A percentile compares a stretch with the other conserved stretches of the same genome.
Evolutionary conservation across 92 coral and sea anemone genomes (phyloP).

Genomic region (Zoanthus sociatus): DNA sequence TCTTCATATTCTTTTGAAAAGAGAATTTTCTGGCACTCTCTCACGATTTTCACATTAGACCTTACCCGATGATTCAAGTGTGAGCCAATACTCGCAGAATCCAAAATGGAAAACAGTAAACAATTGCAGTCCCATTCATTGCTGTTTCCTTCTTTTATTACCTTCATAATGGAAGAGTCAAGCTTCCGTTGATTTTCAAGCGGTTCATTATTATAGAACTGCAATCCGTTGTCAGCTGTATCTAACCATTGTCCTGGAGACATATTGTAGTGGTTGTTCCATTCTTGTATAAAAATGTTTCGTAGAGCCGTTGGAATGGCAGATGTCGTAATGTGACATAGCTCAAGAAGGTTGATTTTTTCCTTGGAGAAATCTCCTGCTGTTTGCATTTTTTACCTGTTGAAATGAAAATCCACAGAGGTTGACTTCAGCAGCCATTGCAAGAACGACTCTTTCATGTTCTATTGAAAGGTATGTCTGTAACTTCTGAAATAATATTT

Average conservation of each 20-base stretch:
- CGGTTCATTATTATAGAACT: slow-evolving; percentile 45
- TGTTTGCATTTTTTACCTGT: slow-evolving; percentile 22
- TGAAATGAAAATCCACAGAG: not conserved
- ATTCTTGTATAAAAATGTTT: slow-evolving; percentile 63
- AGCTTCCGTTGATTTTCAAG: slow-evolving; percentile 26
- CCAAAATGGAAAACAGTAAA: slow-evolving; percentile 62
- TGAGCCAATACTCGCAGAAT: slow-evolving; percentile 54
- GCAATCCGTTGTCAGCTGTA: slow-evolving; percentile 43
- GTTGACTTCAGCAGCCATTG: not conserved
- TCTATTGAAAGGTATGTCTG: too few species aligned
- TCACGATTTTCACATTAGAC: slow-evolving; percentile 21
- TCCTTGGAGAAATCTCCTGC: slow-evolving; percentile 24
- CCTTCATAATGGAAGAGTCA: slow-evolving; percentile 30
- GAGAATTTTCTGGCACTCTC: slow-evolving; percentile 30
- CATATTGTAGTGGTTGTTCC: slow-evolving; percentile 52
- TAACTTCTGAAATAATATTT: too few species aligned
- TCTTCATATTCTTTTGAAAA: slow-evolving; percentile 32
- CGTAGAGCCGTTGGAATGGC: slow-evolving; percentile 54
- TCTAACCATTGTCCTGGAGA: slow-evolving; percentile 63
- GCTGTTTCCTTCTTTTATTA: slow-evolving; percentile 49
- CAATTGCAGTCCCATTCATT: slow-evolving; percentile 69
- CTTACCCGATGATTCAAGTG: slow-evolving; percentile 6
- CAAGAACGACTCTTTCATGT: too few species aligned
- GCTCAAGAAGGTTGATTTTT: slow-evolving; percentile 17
- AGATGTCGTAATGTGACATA: slow-evolving; percentile 39